Evolutionary conservation across 2,888 invertebrate species (phyloP).

Genomic region (Eupithecia dodoneata): DNA sequence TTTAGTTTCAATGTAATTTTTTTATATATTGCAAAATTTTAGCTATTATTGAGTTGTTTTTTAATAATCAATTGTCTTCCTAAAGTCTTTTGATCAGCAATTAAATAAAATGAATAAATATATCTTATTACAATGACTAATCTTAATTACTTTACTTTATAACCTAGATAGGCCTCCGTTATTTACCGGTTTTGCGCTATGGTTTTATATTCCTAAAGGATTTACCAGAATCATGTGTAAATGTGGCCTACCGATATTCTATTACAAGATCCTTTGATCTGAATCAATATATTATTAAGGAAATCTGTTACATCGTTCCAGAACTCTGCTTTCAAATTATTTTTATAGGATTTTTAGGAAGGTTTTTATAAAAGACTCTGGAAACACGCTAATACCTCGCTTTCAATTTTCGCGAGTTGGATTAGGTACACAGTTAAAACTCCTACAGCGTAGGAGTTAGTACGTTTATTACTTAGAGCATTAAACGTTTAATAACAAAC

Average conservation of each 20-base stretch:
- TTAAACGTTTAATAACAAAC: no score
- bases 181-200: not conserved
- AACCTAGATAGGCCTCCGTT: not conserved
- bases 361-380: slow-evolving; percentile 9
- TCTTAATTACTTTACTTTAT: not conserved
- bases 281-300: slow-evolving; percentile 34
- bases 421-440: not conserved
- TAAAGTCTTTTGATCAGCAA: no score
- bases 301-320: slow-evolving; percentile 26
- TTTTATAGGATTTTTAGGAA: slow-evolving; percentile 10
- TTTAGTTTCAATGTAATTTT: no score
- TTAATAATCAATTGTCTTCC: no score
- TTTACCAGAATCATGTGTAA: slow-evolving; percentile 20
- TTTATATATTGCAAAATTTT: no score
- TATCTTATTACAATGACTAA: no score
- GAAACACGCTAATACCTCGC: slow-evolving; percentile 11
- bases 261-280: slow-evolving; percentile 40
- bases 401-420: not conserved
- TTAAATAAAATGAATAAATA: no score
- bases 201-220: not conserved
- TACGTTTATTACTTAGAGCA: not conserved
- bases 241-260: slow-evolving; percentile 37
- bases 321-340: slow-evolving; percentile 24
- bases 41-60: no score
- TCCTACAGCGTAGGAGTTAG: not conserved